Percentiles rank a stretch among this genome's conserved stretches.
These are phyloP conservation scores for Prunella fulvescens DNA, from an alignment of 2,113 vertebrate genomes.

Conservation along the genomic window DNA sequence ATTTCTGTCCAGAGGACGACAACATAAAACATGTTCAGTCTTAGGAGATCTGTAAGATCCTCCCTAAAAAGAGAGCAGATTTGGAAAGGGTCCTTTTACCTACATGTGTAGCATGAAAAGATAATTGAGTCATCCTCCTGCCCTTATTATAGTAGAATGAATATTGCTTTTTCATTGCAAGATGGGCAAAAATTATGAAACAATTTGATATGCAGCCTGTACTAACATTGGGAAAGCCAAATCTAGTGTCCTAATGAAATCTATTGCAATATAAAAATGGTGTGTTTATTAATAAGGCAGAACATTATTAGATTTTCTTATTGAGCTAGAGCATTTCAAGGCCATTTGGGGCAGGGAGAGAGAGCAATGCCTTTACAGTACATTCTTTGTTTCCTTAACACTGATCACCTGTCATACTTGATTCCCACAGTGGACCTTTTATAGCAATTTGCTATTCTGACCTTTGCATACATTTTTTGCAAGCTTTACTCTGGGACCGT, in stretches of 20 bases:
- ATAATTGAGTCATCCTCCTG: background rate
- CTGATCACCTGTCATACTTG: slow-evolving; percentile 64
- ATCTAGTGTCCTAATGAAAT: background rate
- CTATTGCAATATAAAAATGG: background rate
- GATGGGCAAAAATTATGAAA: background rate
- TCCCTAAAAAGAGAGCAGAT: background rate
- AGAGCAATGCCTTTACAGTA: slow-evolving; percentile 32
- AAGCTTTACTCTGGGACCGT: slow-evolving; percentile 12
- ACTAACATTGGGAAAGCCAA: background rate
- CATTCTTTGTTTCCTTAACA: slow-evolving; percentile 59
- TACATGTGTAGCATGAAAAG: background rate
- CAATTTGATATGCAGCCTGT: background rate
- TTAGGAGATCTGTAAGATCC: background rate
- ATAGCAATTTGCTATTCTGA: slow-evolving; percentile 61
- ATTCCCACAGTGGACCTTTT: slow-evolving; percentile 58
- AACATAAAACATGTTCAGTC: background rate
- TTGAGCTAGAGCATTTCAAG: slow-evolving; percentile 18
- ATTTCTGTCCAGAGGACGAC: background rate
- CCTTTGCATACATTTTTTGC: slow-evolving; percentile 55
- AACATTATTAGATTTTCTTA: slow-evolving; percentile 40
- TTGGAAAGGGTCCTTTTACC: background rate
- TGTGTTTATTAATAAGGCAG: slow-evolving; percentile 52
- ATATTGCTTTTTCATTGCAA: background rate
- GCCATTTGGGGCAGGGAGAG: background rate
- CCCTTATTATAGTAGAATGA: background rate